Base-by-base conservation (phyloP, 1,140 invertebrate genomes). In the Philopotamus ludificatus region DNA sequence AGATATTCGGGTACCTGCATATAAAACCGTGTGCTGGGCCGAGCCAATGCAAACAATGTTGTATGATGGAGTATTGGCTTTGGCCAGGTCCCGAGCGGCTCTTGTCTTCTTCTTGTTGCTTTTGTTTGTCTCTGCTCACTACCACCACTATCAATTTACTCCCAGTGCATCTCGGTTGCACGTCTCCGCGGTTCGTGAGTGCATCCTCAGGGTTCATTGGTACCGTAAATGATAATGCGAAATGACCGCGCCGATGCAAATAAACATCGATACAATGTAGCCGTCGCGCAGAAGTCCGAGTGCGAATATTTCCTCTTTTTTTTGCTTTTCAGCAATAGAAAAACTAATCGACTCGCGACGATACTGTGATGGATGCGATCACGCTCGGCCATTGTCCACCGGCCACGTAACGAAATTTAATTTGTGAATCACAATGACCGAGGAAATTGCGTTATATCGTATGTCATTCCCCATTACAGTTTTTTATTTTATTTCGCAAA, bases 351-450 rank as follows among this genome's bases (percentile, higher is more conserved):
- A 65, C 51, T 21, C 10, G 39, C 62, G 50, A 16, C 42, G 18
- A 44, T 60, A 44, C 53, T 55, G 50, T 16, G 47, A 49, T 39
- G 28, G 3, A 18, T 10, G 10, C 42, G 28, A 58, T 22, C 45
- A 21, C 10, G 16, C 25, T 9, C 45, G 7, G 22, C 39, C 47
- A 69, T 66, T 69, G 67, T 69, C 47, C 20, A 22, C 28, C 53
- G 16, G 39, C 55, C 45, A 65, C 51, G 59, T 69, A 66, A 69
- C 67, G 63, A 69, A 69, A 69, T 63, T 69, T 69, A 65, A 69
- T 69, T 69, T 69, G 67, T 69, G 47, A 49, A 55, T 62, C 60
- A 69, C 67, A 69, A 69, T 66, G 67, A 69, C 39, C 67, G 60
- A 63, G 67, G 54, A 69, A 69, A 69, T 69, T 66, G 63, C 67